These are phyloP conservation scores for Indri indri DNA, from an alignment of 2,113 vertebrate genomes.

Conservation along the genomic window DNA sequence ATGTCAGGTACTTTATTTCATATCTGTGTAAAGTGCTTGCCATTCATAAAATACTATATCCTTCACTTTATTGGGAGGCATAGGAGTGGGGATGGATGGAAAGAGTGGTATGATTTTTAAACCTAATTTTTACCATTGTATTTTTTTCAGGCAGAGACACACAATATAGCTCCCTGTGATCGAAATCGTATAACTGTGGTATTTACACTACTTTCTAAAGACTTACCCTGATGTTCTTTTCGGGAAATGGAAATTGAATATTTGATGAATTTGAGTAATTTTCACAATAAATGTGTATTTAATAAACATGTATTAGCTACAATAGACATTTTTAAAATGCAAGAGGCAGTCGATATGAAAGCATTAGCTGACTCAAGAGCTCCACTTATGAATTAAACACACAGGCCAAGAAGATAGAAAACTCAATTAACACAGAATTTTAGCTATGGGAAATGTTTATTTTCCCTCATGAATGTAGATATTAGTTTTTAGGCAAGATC, in stretches of 20 bases:
- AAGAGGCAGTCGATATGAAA: background rate
- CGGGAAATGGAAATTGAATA: background rate
- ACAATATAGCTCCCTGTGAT: background rate
- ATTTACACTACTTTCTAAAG: background rate
- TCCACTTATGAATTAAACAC: background rate
- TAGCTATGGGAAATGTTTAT: background rate
- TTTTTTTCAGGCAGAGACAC: background rate
- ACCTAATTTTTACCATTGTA: background rate
- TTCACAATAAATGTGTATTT: background rate
- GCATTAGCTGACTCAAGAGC: background rate
- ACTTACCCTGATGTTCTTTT: background rate
- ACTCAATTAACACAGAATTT: background rate
- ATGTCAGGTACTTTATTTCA: background rate
- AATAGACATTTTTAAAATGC: background rate
- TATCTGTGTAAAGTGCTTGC: background rate
- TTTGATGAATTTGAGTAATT: constrained; percentile 32
- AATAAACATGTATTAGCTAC: background rate
- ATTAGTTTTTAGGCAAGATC: background rate
- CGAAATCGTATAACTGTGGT: background rate
- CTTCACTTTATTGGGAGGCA: rapidly evolving
- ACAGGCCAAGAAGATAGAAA: background rate
- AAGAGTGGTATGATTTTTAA: background rate
- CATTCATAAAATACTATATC: background rate
- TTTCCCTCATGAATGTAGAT: background rate
- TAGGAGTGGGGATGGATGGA: background rate